Evolutionary conservation across 1,140 invertebrate species (phyloP).

Genomic region (Procambarus virginalis): DNA sequence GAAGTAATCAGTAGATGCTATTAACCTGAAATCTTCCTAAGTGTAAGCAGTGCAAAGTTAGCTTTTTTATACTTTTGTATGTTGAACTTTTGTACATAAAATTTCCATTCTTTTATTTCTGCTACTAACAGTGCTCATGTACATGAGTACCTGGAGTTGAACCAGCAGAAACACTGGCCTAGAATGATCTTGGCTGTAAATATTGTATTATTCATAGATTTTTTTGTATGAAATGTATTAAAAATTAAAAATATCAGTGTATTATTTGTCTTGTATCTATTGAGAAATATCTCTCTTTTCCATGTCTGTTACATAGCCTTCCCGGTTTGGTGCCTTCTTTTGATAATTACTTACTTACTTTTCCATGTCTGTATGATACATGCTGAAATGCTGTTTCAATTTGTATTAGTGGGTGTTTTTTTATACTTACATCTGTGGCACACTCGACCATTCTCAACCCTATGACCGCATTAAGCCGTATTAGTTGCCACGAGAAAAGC

Average conservation of each 20-base stretch:
- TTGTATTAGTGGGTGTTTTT: too few relatives aligned
- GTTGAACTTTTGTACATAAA: slow-evolving; percentile 64
- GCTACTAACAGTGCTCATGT: slow-evolving; percentile 53
- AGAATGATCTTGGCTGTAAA: slow-evolving; percentile 65
- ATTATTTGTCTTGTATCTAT: background rate
- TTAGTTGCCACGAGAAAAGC: too few relatives aligned
- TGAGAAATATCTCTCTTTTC: too few relatives aligned
- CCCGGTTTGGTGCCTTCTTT: too few relatives aligned
- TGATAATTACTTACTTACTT: too few relatives aligned
- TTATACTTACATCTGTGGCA: too few relatives aligned
- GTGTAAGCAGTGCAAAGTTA: slow-evolving; percentile 62
- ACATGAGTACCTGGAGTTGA: slow-evolving; percentile 45
- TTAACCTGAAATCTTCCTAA: slow-evolving; percentile 63
- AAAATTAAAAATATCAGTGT: slow-evolving; percentile 38
- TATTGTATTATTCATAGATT: slow-evolving; percentile 67
- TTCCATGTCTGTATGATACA: too few relatives aligned
- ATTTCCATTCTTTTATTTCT: slow-evolving; percentile 64
- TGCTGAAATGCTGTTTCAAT: too few relatives aligned
- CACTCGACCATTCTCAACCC: too few relatives aligned
- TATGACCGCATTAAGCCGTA: too few relatives aligned
- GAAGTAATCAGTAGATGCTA: slow-evolving; percentile 65
- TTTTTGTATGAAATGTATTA: slow-evolving; percentile 66
- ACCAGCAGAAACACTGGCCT: slow-evolving; percentile 65
- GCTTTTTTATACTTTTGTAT: slow-evolving; percentile 67
- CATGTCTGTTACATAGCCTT: too few relatives aligned